Base-by-base conservation (phyloP, 2,888 invertebrate genomes). In the Dendrolimus pini region DNA sequence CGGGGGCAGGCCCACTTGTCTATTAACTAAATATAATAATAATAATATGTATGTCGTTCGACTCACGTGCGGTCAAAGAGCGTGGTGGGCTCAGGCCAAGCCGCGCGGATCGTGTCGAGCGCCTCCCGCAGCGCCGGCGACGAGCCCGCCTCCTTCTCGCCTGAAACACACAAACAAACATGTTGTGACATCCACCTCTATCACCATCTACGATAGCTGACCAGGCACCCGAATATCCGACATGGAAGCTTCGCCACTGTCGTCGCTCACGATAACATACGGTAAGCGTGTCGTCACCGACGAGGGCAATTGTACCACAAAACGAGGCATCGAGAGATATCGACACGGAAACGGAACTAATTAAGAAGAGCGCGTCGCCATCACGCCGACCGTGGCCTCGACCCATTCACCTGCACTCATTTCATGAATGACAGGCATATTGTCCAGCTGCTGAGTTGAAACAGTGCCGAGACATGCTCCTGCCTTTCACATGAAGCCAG, bases 41-140 rank as follows among this genome's bases (percentile, higher is more conserved):
- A 30, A 30, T 18, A 3, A 18, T 30, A 30, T 30, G 30, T 30
- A 30, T 30, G 30, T 30, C 30, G 30, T 30, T 30, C 30, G 30
- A 63, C 62, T 62, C 52, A 65, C 65, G 64, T 59, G 63, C 65
- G 65, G 53, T 65, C 62, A 41, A 60, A 60, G 54, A 72, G 69
- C 58, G 70, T 59, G 61, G 61, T 66, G 55, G 78, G 82, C 61
- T 78, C 78, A 42, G 79, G 69, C 89, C 90, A 89, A 64, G 89
- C 90, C 63, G 80, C 83, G 57, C 84, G 77, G 58, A 86, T 72
- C 42, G 83, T 79, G 64, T 65, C 65, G 56, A 90, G 78, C 54
- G 83, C 84, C 62, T 81, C 82, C 57, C 78, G 82, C 64, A 86
- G 74, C 54, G 83, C 80, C 14, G 80, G 80, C 41, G 79, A 74